phyloP scores from a whole-genome alignment of 2,113 vertebrate species.

The Perognathus longimembris region DNA sequence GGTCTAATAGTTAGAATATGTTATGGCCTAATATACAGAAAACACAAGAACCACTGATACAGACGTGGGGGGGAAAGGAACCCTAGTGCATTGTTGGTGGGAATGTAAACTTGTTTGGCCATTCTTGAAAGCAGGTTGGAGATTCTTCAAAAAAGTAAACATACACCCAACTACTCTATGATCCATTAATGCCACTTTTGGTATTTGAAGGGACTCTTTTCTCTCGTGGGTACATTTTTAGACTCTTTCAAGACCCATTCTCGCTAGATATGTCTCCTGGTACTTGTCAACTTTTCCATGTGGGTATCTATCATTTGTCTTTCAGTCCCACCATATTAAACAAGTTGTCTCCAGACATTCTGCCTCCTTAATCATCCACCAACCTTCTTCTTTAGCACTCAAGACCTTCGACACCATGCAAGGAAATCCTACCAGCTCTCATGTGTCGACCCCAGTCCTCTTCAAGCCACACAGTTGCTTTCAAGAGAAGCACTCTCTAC shows the following conservation, averaged over 20 bases:
- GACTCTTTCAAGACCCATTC: neutral
- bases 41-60: too few species aligned
- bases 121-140: too few species aligned
- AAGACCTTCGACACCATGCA: neutral
- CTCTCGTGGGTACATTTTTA: neutral
- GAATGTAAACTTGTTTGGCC: too few species aligned
- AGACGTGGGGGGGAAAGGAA: too few species aligned
- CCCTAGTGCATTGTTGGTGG: too few species aligned
- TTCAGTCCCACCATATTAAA: neutral
- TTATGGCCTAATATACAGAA: too few species aligned
- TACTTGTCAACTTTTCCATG: neutral
- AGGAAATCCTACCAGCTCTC: neutral
- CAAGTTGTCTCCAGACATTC: neutral
- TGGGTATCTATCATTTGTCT: neutral
- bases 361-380: neutral
- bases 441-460: neutral
- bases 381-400: neutral
- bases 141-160: too few species aligned
- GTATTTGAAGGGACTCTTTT: neutral
- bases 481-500: neutral
- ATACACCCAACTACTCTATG: too few species aligned
- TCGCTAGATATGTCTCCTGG: neutral
- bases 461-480: neutral
- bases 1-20: too few species aligned
- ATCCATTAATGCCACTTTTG: too few species aligned